These are phyloP conservation scores for Cranoglanis bouderius DNA, from an alignment of 2,113 vertebrate genomes.

Conservation along the genomic window DNA sequence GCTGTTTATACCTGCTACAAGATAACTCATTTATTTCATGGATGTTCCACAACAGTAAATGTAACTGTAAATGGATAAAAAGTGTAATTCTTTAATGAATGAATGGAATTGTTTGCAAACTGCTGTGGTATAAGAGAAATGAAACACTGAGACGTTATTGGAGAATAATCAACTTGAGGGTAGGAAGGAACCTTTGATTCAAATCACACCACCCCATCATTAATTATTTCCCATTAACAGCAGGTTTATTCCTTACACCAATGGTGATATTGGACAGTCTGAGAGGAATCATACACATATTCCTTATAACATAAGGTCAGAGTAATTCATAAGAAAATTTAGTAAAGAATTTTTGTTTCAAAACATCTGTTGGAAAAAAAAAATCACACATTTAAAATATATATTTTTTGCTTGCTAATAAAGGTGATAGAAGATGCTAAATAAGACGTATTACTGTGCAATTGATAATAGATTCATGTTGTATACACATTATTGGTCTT, in stretches of 20 bases:
- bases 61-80: background rate
- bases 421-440: background rate
- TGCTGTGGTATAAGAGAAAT: background rate
- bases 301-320: background rate
- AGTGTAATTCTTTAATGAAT: background rate
- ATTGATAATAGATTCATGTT: background rate
- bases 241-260: background rate
- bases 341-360: background rate
- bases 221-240: background rate
- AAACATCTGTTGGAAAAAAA: background rate
- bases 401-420: background rate
- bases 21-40: background rate
- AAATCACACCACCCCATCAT: background rate
- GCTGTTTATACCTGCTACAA: background rate
- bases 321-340: background rate
- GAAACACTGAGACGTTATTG: background rate
- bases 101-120: background rate
- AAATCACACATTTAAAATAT: background rate
- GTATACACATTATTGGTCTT: too few relatives aligned
- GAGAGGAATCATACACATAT: background rate
- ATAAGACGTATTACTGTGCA: background rate
- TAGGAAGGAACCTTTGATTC: background rate
- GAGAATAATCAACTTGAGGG: background rate
- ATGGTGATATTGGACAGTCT: background rate
- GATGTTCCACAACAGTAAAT: background rate